Base-by-base conservation (phyloP, 2,113 vertebrate genomes). In the Rattus rattus region DNA sequence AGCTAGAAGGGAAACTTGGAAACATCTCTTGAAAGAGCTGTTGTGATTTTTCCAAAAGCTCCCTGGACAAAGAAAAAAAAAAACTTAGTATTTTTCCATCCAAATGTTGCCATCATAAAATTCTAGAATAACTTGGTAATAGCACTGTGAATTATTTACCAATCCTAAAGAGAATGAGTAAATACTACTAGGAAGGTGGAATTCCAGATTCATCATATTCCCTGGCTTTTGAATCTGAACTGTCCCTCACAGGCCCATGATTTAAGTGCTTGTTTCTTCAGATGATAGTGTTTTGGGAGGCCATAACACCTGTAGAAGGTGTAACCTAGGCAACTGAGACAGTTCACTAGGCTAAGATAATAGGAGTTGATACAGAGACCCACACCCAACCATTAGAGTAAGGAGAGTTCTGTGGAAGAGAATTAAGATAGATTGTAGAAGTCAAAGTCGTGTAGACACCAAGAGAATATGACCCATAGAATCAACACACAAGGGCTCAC, bases 101-200 rank as follows among this genome's bases (percentile, higher is more conserved):
- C 47, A 49, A 92, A 90, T 43, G n/a, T 28, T 81, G 6, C 13
- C 5, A 6, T 72, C 47, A 52, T 87, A 59, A 94, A 33, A 96
- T 92, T 70, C 56, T 33, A 75, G 59, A 93, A 79, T 33, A 88
- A 69, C 54, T n/a, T 94, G 49, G 39, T 90, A 96, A 33, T 13
- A 65, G 73, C 36, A 93, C 70, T 76, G 9, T 87, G 49, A 75
- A 94, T 94, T 79, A 33, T 22, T 89, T 86, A 73, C 39, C 61
- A 12, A 67, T 47, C 43, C 7, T 28, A 20, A 13, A 88, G 3
- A 76, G 70, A 39, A 56, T 24, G 30, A 14, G 39, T 63, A 94
- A 90, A 85, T 84, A 56, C 63, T 43, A 70, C 11, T 69, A 73
- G 56, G 14, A 4, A 5, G 85, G 7, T 85, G 43, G 30, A 92